Percentiles rank a stretch among this genome's conserved stretches.
Conservation (phyloP, 2,797 vertebrate species). For the Gymnocypris eckloni region DNA sequence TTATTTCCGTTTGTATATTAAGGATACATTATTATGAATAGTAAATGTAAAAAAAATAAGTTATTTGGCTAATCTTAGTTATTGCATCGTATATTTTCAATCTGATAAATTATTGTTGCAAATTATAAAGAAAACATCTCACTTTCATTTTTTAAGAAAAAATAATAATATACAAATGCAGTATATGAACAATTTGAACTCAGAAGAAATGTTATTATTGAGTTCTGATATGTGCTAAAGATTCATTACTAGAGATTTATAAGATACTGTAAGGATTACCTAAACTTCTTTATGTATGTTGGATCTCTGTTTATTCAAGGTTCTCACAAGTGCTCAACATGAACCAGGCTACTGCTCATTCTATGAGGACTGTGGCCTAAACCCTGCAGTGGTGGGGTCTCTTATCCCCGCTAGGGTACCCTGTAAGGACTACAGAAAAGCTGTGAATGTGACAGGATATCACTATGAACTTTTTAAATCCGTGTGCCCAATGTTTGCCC, state of each 20-base stretch:
- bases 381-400: conserved; percentile 73
- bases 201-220: neutral
- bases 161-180: neutral
- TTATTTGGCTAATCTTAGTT: too few species aligned
- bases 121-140: neutral
- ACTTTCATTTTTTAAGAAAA: neutral
- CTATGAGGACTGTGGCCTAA: conserved; percentile 87
- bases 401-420: conserved; percentile 77
- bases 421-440: conserved; percentile 81
- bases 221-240: neutral
- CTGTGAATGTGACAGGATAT: neutral
- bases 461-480: conserved; percentile 75
- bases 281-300: neutral
- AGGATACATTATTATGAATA: neutral
- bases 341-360: conserved; percentile 79
- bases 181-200: neutral
- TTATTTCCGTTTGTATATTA: neutral
- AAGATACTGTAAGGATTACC: neutral
- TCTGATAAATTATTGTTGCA: neutral
- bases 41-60: too few species aligned
- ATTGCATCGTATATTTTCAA: neutral
- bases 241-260: neutral
- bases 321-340: conserved; percentile 70
- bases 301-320: conserved; percentile 59
- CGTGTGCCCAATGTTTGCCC: conserved; percentile 84